Base-by-base conservation (phyloP, 2,113 vertebrate species). In the Talpa occidentalis region DNA sequence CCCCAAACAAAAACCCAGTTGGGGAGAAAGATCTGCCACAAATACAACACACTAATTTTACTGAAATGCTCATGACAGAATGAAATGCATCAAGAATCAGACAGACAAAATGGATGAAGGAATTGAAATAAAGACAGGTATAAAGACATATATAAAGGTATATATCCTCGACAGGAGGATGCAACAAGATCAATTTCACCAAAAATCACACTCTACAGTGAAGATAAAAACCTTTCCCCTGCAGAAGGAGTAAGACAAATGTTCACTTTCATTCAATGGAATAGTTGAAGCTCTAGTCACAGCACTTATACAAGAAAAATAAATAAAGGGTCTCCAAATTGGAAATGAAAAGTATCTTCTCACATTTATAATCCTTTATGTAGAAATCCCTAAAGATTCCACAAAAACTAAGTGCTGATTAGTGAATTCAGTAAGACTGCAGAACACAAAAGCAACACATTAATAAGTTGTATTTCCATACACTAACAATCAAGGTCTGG, bases 131-230 rank as follows among this genome's bases (percentile, higher is more conserved):
- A 82, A 56, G 37, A 73, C 11, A 77, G 40, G n/a, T 3, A 30
- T n/a, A n/a, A n/a, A n/a, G n/a, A n/a, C n/a, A n/a, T n/a, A n/a
- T n/a, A n/a, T n/a, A n/a, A n/a, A n/a, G n/a, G n/a, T n/a, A n/a
- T n/a, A n/a, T n/a, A n/a, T 91, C 2, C 0, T 47, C 0, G 1
- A 49, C 0, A 11, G 6, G 21, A 69, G 26, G 8, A 32, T n/a
- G 10, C 30, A 37, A 69, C 76, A 5, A 77, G 82, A 76, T 10
- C 56, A 81, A 74, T 62, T 30, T 26, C 73, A 37, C 42, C 1
- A 21, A 59, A 32, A 37, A 79, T 21, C 44, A 56, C 37, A 70
- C 4, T 64, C 15, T 60, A 21, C 11, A 12, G 4, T 72, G 42
- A 59, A 94, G n/a, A 42, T 88, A 12, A 40, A 56, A 76, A 14